These are phyloP conservation scores for Brachyhypopomus occidentalis DNA, from an alignment of 2,113 vertebrate species.

Conservation along the genomic window DNA sequence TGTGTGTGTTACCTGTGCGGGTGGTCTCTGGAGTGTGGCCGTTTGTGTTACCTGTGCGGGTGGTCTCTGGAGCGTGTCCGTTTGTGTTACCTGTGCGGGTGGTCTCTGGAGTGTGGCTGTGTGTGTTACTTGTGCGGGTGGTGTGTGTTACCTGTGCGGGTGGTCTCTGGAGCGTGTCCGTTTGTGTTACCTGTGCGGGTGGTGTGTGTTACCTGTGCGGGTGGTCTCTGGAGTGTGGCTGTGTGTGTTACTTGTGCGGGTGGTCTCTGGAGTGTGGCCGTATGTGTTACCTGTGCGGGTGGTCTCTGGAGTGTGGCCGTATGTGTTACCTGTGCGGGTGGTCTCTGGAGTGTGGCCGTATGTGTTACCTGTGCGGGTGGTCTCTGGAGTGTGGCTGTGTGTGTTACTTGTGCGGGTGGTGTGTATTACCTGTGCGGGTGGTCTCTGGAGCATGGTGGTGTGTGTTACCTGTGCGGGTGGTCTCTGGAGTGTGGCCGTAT, in stretches of 20 bases:
- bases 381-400: conserved; percentile 86
- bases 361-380: conserved; percentile 79
- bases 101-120: conserved; percentile 88
- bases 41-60: conserved; percentile 66
- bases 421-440: conserved; percentile 76
- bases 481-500: conserved; percentile 85
- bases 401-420: no score
- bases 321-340: conserved; percentile 77
- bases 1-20: no score
- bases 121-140: conserved; percentile 74
- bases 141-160: conserved; percentile 74
- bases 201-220: no score
- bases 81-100: conserved; percentile 73
- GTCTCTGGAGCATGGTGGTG: conserved; percentile 75
- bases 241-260: conserved; percentile 71
- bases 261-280: conserved; percentile 87
- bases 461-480: conserved; percentile 84
- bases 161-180: conserved; percentile 83
- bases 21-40: conserved; percentile 86
- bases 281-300: conserved; percentile 73
- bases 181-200: conserved; percentile 70
- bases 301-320: conserved; percentile 83
- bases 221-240: conserved; percentile 86
- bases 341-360: conserved; percentile 85
- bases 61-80: conserved; percentile 84